Evolutionary conservation across 2,113 vertebrate species (phyloP).

Genomic region (Seriola quinqueradiata): DNA sequence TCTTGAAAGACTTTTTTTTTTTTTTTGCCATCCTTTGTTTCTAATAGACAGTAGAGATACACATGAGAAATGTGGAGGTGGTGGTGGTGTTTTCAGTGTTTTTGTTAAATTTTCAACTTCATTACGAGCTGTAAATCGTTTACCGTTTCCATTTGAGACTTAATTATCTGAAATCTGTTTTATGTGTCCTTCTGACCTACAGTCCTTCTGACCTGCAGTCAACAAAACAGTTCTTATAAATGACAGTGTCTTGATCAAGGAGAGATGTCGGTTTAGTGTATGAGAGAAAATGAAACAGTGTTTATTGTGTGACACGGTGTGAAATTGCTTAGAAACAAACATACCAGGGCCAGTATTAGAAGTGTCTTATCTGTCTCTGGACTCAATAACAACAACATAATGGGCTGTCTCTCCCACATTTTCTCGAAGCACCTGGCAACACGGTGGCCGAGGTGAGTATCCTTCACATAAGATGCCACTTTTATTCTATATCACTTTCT

Average conservation of each 20-base stretch:
- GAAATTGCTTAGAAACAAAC: background rate
- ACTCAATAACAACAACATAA: background rate
- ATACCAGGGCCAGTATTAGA: background rate
- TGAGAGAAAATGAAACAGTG: background rate
- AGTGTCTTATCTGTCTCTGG: background rate
- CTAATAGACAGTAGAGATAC: background rate
- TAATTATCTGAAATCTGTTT: background rate
- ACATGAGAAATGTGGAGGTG: background rate
- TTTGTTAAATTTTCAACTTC: background rate
- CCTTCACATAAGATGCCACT: slow-evolving; percentile 27
- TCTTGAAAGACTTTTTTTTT: background rate
- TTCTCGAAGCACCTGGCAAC: background rate
- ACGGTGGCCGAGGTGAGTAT: slow-evolving; percentile 15
- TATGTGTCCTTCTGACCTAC: background rate
- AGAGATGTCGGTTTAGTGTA: background rate
- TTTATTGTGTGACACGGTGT: background rate
- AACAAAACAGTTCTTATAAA: background rate
- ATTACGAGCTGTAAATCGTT: background rate
- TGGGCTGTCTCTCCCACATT: background rate
- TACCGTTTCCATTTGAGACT: background rate
- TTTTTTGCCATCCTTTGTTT: background rate
- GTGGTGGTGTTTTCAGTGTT: background rate
- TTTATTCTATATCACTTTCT: slow-evolving; percentile 29
- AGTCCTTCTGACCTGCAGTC: background rate
- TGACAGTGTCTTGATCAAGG: background rate